Evolutionary conservation across 2,797 vertebrate genomes (phyloP).

Genomic region (Intellagama lesueurii): DNA sequence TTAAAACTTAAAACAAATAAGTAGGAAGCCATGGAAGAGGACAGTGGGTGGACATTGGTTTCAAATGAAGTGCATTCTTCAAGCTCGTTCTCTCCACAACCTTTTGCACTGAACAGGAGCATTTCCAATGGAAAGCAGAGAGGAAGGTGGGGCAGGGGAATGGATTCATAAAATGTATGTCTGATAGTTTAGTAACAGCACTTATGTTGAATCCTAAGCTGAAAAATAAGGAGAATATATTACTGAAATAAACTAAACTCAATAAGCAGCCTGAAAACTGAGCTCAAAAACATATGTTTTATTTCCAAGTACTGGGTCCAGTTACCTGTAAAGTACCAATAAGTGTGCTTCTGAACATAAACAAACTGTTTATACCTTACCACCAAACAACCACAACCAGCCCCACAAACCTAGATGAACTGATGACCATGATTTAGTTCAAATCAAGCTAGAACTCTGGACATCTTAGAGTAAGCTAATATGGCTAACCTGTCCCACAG

Average conservation of each 20-base stretch:
- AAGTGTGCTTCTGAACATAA: not conserved
- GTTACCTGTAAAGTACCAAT: not conserved
- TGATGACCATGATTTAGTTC: not conserved
- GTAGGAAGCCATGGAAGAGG: too few relatives aligned
- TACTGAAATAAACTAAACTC: slow-evolving; percentile 45
- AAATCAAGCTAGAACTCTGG: not conserved
- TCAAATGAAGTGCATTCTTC: not conserved
- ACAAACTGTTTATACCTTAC: not conserved
- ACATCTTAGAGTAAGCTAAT: not conserved
- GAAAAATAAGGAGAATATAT: slow-evolving; percentile 48
- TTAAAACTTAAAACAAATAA: not conserved
- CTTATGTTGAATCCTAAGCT: slow-evolving; percentile 37
- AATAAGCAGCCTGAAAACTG: not conserved
- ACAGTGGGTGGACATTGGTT: not conserved
- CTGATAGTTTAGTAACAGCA: not conserved
- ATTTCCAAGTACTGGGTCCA: not conserved
- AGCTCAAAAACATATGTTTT: not conserved
- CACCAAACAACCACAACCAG: not conserved
- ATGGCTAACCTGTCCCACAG: too few relatives aligned
- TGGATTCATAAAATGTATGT: not conserved
- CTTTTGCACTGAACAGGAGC: not conserved
- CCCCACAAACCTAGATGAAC: not conserved
- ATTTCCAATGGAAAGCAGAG: not conserved
- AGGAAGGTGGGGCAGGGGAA: not conserved
- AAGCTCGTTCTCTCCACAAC: not conserved